Conservation (phyloP, 2,888 invertebrate species). For the Unio pictorum region DNA sequence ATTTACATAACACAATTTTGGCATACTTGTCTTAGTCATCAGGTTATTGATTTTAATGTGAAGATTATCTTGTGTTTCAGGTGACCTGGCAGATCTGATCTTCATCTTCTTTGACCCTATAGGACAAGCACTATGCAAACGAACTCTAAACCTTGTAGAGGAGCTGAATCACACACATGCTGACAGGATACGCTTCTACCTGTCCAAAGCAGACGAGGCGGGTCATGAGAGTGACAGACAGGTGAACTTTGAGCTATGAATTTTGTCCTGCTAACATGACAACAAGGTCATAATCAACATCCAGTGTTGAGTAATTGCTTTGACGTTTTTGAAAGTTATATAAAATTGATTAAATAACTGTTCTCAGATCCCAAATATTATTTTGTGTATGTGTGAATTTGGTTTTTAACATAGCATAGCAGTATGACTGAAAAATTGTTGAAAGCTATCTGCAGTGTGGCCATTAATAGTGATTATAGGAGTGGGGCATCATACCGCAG, state of each 20-base stretch:
- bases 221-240: constrained; percentile 76
- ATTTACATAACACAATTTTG: neutral
- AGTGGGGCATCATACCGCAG: too few species aligned
- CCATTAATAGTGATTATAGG: too few species aligned
- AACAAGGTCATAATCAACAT: too few species aligned
- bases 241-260: constrained; percentile 53
- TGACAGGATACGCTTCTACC: constrained; percentile 75
- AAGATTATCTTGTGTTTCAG: constrained; percentile 38
- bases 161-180: constrained; percentile 74
- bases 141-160: constrained; percentile 76
- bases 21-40: neutral
- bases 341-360: too few species aligned
- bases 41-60: neutral
- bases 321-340: too few species aligned
- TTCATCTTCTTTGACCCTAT: constrained; percentile 78
- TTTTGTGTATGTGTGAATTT: too few species aligned
- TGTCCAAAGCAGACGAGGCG: constrained; percentile 77
- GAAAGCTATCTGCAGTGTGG: too few species aligned
- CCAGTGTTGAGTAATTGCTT: too few species aligned
- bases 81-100: constrained; percentile 74
- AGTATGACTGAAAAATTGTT: too few species aligned
- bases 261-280: too few species aligned
- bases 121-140: constrained; percentile 76
- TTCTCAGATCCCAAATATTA: too few species aligned
- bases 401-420: too few species aligned